Evolutionary conservation across 2,888 invertebrate species (phyloP), one percentile per base, ranked within the genome.

Genomic region (Anticlea derivata): DNA sequence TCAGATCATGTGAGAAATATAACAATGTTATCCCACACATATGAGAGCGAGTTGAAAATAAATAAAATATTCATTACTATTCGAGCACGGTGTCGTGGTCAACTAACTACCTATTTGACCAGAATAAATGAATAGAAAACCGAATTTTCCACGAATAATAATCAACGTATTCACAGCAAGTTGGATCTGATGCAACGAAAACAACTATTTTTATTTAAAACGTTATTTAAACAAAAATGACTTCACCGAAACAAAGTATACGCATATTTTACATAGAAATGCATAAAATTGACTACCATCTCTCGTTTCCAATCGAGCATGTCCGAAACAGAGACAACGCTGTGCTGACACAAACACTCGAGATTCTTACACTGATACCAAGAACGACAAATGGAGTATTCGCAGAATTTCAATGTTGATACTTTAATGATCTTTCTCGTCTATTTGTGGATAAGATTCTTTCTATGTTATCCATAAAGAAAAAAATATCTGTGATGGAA

Each of bases 361-460:
- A 74, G 52, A 55, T 72, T 61, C 70, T 59, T 60, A 64, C 62
- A 64, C 58, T 58, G 67, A 73, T 81, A 76, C 78, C 39, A 44
- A 61, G 78, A 80, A 80, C 77, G 72, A 76, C 72, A 76, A 75
- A 80, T 72, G 61, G 54, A 51, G 55, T 52, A 48, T 83, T 80
- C 78, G 66, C 61, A 58, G 81, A 83, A 83, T 38, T 31, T 41
- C 12, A 41, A 31, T 17, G 22, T 22, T 22, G 29, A 20, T 39
- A 29, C 11, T 13, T 27, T 35, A 44, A 46, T 31, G 46, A 38
- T 46, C 10, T 34, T 11, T 5, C 22, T 34, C n/a, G 27, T 27
- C 20, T 39, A 33, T 43, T 33, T 40, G 23, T 30, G 22, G 20
- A 20, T 6, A 10, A 27, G 29, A n/a, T n/a, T n/a, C n/a, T n/a